Percentiles rank a stretch among this genome's conserved stretches.
phyloP scores from a whole-genome alignment of 2,113 vertebrate species.

The Limanda limanda region DNA sequence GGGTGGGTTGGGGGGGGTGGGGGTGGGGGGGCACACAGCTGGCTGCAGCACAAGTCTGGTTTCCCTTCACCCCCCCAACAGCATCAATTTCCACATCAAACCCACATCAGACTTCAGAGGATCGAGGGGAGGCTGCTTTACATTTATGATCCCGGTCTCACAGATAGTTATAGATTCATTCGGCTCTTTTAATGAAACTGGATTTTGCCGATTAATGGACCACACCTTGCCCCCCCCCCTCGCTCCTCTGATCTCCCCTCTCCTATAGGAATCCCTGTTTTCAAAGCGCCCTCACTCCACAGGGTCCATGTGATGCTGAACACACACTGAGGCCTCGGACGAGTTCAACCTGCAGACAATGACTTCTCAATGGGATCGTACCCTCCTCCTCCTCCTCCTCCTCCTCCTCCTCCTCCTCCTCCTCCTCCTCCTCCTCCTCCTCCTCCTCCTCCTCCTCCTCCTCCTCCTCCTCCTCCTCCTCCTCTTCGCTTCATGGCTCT shows the following conservation, averaged over 20 bases:
- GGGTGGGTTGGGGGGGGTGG: no score
- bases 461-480: neutral
- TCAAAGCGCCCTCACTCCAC: slow-evolving; percentile 20
- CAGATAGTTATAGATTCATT: slow-evolving; percentile 24
- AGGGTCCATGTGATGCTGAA: slow-evolving; percentile 29
- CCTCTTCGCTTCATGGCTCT: slow-evolving; percentile 46
- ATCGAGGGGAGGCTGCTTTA: slow-evolving; percentile 13
- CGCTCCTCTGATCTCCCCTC: slow-evolving; percentile 5
- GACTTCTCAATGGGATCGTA: slow-evolving; percentile 41
- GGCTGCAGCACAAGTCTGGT: slow-evolving; percentile 53
- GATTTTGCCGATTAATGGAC: slow-evolving; percentile 25
- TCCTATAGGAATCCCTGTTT: neutral
- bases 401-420: slow-evolving; percentile 14
- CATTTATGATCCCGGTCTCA: slow-evolving; percentile 40
- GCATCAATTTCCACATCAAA: slow-evolving; percentile 69
- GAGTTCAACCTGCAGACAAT: slow-evolving; percentile 29
- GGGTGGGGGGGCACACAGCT: slow-evolving; percentile 48
- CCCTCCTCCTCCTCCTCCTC: neutral
- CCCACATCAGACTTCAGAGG: slow-evolving; percentile 66
- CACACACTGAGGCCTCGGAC: slow-evolving; percentile 6
- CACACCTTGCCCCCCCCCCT: slow-evolving; percentile 22
- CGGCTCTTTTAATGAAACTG: slow-evolving; percentile 26
- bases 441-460: slow-evolving; percentile 14
- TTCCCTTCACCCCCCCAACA: slow-evolving; percentile 41
- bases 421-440: neutral